These are phyloP conservation scores for Sphenodon punctatus DNA, from an alignment of 2,797 vertebrate genomes.

Conservation along the genomic window DNA sequence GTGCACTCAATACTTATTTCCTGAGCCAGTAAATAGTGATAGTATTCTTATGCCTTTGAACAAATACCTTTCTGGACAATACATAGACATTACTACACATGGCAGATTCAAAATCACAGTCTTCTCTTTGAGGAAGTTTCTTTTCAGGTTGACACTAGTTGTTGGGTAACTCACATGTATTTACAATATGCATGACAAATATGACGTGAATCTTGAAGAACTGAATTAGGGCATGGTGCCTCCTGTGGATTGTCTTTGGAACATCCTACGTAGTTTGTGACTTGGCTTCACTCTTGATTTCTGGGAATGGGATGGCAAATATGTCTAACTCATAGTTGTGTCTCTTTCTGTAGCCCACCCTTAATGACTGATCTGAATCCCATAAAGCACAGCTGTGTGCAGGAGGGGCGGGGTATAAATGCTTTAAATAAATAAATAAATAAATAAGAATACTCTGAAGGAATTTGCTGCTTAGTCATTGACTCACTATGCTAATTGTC, in stretches of 20 bases:
- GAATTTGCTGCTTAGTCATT: constrained; percentile 14
- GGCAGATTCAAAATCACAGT: not conserved
- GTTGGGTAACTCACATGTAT: not conserved
- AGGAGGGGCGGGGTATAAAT: too few relatives aligned
- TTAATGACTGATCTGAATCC: not conserved
- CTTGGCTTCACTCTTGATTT: not conserved
- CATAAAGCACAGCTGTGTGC: not conserved
- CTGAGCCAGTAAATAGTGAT: not conserved
- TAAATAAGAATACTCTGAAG: too few relatives aligned
- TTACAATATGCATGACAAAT: not conserved
- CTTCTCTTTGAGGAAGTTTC: not conserved
- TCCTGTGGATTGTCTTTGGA: not conserved
- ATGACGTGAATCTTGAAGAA: not conserved
- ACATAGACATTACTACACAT: not conserved
- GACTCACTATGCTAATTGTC: constrained; percentile 33
- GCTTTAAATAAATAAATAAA: too few relatives aligned
- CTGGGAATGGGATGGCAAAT: accelerated
- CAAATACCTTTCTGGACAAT: not conserved
- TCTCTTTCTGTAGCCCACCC: not conserved
- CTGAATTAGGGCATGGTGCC: not conserved
- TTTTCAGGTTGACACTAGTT: not conserved
- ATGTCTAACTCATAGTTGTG: not conserved
- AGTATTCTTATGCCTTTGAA: too few relatives aligned
- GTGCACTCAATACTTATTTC: not conserved
- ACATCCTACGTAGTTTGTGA: not conserved